These are phyloP conservation scores for Homarus gammarus DNA, from an alignment of 2,888 invertebrate genomes.

Conservation along the genomic window DNA sequence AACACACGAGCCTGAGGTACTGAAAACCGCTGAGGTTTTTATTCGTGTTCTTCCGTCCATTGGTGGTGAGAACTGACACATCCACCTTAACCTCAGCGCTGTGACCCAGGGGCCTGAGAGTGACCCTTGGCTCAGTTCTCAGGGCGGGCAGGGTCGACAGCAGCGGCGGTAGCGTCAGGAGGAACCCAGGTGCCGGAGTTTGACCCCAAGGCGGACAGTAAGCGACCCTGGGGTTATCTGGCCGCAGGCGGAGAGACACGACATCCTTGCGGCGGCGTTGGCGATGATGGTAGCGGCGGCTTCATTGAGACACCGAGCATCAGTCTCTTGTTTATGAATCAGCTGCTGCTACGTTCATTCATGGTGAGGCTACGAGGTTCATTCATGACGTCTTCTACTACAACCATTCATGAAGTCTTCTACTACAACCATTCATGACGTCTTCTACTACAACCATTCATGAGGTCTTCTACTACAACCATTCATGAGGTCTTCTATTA, in stretches of 20 bases:
- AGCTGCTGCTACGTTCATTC: constrained; percentile 22
- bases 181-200: neutral
- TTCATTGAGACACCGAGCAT: neutral
- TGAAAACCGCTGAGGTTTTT: no score
- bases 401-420: no score
- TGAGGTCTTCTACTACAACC: no score
- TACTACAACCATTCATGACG: no score
- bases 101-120: constrained; percentile 55
- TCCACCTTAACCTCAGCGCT: constrained; percentile 34
- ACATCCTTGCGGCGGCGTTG: neutral
- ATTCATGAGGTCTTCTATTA: no score
- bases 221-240: constrained; percentile 33
- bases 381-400: neutral
- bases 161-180: neutral
- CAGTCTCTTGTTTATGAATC: neutral
- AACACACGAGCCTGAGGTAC: no score
- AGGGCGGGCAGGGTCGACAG: constrained; percentile 18
- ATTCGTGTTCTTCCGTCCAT: constrained; percentile 36
- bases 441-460: no score
- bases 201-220: constrained; percentile 54
- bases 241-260: constrained; percentile 44
- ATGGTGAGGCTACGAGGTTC: constrained; percentile 1
- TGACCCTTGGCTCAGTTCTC: constrained; percentile 61
- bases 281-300: neutral
- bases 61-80: constrained; percentile 37